Evolutionary conservation across 2,797 vertebrate genomes (phyloP), one percentile per base, ranked within the genome.

Genomic region (Enteromius paludinosus): DNA sequence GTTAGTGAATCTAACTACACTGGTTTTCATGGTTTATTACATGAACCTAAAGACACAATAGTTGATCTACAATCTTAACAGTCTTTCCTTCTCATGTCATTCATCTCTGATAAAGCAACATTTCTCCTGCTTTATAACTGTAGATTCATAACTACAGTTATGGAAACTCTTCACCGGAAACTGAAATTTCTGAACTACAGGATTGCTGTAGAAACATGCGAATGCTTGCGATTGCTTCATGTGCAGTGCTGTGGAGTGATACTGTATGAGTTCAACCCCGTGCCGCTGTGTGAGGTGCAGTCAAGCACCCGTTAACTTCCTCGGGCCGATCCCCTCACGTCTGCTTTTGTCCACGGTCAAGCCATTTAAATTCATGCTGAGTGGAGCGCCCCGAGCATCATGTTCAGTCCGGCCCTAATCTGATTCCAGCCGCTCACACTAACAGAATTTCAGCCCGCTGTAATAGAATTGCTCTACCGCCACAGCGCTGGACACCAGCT

Each of bases 331-430:
- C 86, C 83, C 88, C 79, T 89, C 88, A 81, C 83, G 88, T 85
- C 91, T 91, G 84, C 92, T 91, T 93, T 93, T 92, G 92, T 93
- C 93, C 92, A 89, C 90, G 91, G 92, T 92, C 90, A 90, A 91
- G 89, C 87, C 89, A 94, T 95, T 93, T 92, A 91, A 93, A 94
- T 94, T 95, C 93, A 95, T 92, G 93, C 91, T 92, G 94, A 93
- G 93, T 91, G 87, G 87, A 91, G 90, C 90, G 88, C 81, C 86
- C 91, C 91, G 91, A 91, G 93, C 92, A 91, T 92, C 93, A 90
- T 89, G 92, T 86, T 89, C 91, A 92, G 93, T 94, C 93, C 92
- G 91, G 90, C 93, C 92, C 92, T 94, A 94, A 95, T 95, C 93
- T 93, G 94, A 95, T 95, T 94, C 92, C 91, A 92, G 88, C 88